Percentiles rank a stretch among this genome's conserved stretches.
Evolutionary conservation across 1,140 invertebrate species (phyloP).

Genomic region (Drosophila persimilis): DNA sequence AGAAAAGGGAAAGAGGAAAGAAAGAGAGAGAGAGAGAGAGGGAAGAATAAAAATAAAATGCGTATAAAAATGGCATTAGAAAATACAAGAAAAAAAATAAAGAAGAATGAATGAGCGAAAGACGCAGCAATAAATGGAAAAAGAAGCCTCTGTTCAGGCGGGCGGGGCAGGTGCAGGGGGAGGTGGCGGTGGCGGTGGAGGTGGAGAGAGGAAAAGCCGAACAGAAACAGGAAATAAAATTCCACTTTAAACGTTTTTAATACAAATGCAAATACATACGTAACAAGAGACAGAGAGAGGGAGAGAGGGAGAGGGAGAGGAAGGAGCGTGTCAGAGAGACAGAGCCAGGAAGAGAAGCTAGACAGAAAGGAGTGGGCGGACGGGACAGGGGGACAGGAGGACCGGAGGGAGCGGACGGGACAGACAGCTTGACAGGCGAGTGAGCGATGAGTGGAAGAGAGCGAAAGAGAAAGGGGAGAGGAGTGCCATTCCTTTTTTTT

Average conservation of each 20-base stretch:
- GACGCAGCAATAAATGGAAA: conserved; percentile 51
- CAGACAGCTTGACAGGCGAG: conserved; percentile 55
- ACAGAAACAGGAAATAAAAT: conserved; percentile 77
- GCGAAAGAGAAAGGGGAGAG: background rate
- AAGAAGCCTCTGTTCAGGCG: background rate
- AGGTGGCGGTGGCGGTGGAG: background rate
- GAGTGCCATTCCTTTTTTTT: too few species aligned
- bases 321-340: background rate
- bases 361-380: background rate
- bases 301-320: conserved; percentile 1
- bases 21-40: conserved; percentile 1
- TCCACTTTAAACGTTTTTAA: conserved; percentile 79
- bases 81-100: conserved; percentile 51
- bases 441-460: conserved; percentile 58
- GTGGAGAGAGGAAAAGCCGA: conserved; percentile 9
- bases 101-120: conserved; percentile 15
- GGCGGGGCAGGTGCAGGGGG: conserved; percentile 21
- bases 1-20: background rate
- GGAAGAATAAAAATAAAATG: conserved; percentile 29
- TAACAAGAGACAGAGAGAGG: background rate
- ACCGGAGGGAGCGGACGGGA: background rate
- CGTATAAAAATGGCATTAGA: conserved; percentile 78
- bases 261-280: conserved; percentile 78
- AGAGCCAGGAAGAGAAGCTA: background rate
- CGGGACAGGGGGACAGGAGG: background rate